Percentiles rank a stretch among this genome's conserved stretches.
These are phyloP conservation scores for Hirundo rustica DNA, from an alignment of 2,797 vertebrate species.

Conservation along the genomic window DNA sequence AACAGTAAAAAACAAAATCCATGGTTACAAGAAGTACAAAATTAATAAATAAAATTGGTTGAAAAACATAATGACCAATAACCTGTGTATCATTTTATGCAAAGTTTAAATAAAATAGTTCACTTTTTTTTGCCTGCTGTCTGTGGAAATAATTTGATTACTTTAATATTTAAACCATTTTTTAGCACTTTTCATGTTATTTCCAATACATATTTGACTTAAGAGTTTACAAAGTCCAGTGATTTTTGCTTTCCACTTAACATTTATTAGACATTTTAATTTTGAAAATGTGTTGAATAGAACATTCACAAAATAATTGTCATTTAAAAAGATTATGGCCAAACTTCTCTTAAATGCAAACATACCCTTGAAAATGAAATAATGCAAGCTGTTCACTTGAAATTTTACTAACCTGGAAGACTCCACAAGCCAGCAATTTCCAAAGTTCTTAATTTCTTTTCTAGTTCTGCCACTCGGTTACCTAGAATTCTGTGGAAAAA, in stretches of 20 bases:
- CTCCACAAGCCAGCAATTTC: conserved; percentile 97
- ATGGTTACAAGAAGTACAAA: neutral
- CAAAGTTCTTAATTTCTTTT: conserved; percentile 94
- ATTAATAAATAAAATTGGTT: neutral
- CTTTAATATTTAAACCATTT: neutral
- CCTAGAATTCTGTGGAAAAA: conserved; percentile 87
- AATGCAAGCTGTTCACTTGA: neutral
- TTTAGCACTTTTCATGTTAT: neutral
- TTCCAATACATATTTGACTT: neutral
- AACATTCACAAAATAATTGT: neutral
- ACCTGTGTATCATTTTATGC: neutral
- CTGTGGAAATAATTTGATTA: neutral
- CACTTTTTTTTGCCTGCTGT: neutral
- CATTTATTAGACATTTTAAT: neutral
- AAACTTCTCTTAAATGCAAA: neutral
- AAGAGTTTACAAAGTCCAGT: neutral
- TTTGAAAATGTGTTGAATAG: neutral
- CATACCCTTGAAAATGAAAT: neutral
- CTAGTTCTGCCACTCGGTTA: conserved; percentile 91
- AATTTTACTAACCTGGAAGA: conserved; percentile 87
- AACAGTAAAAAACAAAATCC: neutral
- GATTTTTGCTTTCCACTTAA: neutral
- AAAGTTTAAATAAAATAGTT: neutral
- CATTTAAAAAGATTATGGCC: neutral
- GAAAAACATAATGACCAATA: neutral